Conservation (phyloP, 2,113 vertebrate genomes). For the Pelecanus crispus region DNA sequence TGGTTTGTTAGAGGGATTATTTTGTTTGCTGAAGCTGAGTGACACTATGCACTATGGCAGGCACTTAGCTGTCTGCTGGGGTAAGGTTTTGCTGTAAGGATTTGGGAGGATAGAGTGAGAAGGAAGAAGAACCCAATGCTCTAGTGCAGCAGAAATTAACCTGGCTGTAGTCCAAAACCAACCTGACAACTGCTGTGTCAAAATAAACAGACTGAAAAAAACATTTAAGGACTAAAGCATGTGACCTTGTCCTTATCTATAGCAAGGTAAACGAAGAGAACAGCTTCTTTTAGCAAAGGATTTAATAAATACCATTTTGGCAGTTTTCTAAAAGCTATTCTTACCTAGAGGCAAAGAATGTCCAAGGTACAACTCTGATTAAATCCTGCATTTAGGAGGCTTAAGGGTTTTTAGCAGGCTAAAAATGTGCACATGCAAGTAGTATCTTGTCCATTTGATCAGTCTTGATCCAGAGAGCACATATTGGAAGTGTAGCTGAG, state of each 20-base stretch:
- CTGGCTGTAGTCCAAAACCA: background rate
- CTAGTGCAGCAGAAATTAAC: background rate
- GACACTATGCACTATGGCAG: background rate
- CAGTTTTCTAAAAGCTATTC: background rate
- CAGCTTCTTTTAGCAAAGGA: background rate
- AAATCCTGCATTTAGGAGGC: background rate
- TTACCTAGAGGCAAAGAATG: background rate
- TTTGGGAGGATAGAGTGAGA: background rate
- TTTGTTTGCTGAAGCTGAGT: background rate
- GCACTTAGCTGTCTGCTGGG: background rate
- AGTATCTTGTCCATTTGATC: background rate
- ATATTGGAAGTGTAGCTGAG: accelerated
- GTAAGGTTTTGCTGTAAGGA: background rate
- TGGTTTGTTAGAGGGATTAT: background rate
- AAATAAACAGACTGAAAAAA: background rate
- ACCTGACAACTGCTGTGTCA: background rate
- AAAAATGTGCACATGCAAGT: background rate
- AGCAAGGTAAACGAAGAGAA: background rate
- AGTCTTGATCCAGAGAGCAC: background rate
- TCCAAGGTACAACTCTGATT: background rate
- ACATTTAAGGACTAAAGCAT: background rate
- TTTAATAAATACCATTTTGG: background rate
- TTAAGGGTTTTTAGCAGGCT: background rate
- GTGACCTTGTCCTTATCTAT: background rate
- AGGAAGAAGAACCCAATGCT: background rate